A percentile compares a stretch with the other conserved stretches of the same genome.
Conservation (phyloP, 2,797 vertebrate genomes). For the Aulostomus chinensis region DNA sequence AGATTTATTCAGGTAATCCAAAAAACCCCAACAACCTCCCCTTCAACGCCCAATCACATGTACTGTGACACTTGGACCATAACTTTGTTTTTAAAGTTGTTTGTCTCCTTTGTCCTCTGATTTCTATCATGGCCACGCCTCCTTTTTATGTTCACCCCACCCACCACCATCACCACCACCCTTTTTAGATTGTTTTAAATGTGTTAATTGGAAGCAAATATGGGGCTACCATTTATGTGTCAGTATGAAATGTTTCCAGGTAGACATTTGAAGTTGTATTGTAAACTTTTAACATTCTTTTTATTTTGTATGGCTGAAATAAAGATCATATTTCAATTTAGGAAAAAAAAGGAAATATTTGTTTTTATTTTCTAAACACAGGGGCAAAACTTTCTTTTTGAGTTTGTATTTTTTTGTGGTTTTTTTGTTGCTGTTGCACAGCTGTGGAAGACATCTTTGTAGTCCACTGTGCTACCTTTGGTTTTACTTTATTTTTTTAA, state of each 20-base stretch:
- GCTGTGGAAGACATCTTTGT: constrained; percentile 15
- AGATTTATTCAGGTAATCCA: background rate
- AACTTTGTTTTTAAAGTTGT: constrained; percentile 70
- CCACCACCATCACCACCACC: background rate
- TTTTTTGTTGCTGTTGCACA: too few species aligned
- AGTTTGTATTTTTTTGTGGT: too few species aligned
- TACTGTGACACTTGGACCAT: constrained; percentile 47
- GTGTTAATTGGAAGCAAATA: constrained; percentile 53
- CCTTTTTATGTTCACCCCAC: constrained; percentile 22
- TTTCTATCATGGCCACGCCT: constrained; percentile 33
- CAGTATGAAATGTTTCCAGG: constrained; percentile 70
- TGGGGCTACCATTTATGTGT: constrained; percentile 48
- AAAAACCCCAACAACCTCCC: too few species aligned
- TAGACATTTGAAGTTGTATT: constrained; percentile 71
- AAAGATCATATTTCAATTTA: constrained; percentile 82
- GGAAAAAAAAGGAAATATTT: constrained; percentile 10
- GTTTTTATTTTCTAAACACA: background rate
- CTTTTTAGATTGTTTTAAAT: constrained; percentile 79
- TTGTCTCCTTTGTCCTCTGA: constrained; percentile 22
- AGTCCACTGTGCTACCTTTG: background rate
- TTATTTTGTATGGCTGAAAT: constrained; percentile 88
- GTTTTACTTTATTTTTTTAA: background rate
- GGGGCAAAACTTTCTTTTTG: constrained; percentile 1
- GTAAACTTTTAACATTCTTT: constrained; percentile 85
- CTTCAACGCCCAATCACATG: constrained; percentile 16